phyloP scores from a whole-genome alignment of 2,797 vertebrate species.

The Danio choprae region DNA sequence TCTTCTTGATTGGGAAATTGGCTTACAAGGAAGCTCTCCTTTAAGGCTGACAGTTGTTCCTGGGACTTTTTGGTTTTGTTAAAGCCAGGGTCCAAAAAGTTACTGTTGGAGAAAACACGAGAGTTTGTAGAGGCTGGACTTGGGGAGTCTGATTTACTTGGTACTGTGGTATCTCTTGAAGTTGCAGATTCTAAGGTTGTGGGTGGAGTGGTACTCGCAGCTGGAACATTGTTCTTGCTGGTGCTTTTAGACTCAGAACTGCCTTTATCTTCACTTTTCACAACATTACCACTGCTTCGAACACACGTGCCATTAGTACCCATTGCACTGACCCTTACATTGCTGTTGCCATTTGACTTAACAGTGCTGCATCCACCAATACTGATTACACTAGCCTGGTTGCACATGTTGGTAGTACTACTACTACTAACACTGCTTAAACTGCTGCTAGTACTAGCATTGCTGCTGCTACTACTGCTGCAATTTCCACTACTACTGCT shows the following conservation, averaged over 20 bases:
- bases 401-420: slow-evolving; percentile 61
- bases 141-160: slow-evolving; percentile 70
- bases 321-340: slow-evolving; percentile 17
- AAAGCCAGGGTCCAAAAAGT: slow-evolving; percentile 86
- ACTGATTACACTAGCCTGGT: slow-evolving; percentile 60
- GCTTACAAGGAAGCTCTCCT: slow-evolving; percentile 89
- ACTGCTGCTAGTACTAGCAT: slow-evolving; percentile 52
- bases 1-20: slow-evolving; percentile 95
- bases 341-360: slow-evolving; percentile 69
- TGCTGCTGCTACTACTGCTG: slow-evolving; percentile 78
- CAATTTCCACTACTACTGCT: slow-evolving; percentile 76
- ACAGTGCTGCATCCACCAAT: slow-evolving; percentile 68
- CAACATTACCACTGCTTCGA: slow-evolving; percentile 43
- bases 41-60: slow-evolving; percentile 89
- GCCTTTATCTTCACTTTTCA: slow-evolving; percentile 60
- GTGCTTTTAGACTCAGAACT: slow-evolving; percentile 36
- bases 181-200: background rate
- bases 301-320: slow-evolving; percentile 62
- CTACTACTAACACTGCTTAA: slow-evolving; percentile 55
- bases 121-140: slow-evolving; percentile 72
- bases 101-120: slow-evolving; percentile 74
- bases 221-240: slow-evolving; percentile 48
- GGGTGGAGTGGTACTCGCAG: slow-evolving; percentile 39
- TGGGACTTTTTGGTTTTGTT: slow-evolving; percentile 97
- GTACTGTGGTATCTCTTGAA: slow-evolving; percentile 43